Conservation (phyloP, 2,797 vertebrate species). For the Leptoclinus maculatus region DNA sequence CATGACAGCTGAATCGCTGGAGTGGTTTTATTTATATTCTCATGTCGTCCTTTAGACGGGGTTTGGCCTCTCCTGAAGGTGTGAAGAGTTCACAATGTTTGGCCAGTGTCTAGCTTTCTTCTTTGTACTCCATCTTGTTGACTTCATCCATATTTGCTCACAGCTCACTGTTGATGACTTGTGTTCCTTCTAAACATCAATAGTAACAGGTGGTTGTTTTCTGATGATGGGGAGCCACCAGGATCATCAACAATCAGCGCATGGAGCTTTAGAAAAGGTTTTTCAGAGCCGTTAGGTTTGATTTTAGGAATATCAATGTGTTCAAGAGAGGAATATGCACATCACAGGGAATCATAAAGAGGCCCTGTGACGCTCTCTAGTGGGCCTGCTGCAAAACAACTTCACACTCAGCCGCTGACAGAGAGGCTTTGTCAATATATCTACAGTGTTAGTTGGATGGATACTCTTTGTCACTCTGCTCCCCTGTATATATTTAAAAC, state of each 20-base stretch:
- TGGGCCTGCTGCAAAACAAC: constrained; percentile 20
- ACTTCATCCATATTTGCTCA: too few relatives aligned
- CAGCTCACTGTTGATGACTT: too few relatives aligned
- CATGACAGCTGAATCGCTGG: neutral
- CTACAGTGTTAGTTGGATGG: too few relatives aligned
- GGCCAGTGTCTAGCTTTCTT: neutral
- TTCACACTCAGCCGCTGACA: neutral
- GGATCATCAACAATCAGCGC: neutral
- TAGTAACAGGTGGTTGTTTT: neutral
- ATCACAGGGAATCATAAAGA: neutral
- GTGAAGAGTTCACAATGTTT: neutral
- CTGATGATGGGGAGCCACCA: neutral
- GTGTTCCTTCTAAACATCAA: neutral
- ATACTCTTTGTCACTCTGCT: too few relatives aligned
- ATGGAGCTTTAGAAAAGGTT: neutral
- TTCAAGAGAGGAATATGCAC: neutral
- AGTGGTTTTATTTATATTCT: neutral
- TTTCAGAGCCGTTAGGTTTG: neutral
- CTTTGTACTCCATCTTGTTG: neutral
- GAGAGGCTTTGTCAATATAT: neutral
- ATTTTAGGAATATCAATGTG: neutral
- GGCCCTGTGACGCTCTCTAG: constrained; percentile 46
- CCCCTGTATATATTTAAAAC: neutral
- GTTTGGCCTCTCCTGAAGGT: neutral
- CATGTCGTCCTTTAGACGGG: too few relatives aligned